phyloP scores from a whole-genome alignment of 2,113 vertebrate species.

The Lampris megalopsis region DNA sequence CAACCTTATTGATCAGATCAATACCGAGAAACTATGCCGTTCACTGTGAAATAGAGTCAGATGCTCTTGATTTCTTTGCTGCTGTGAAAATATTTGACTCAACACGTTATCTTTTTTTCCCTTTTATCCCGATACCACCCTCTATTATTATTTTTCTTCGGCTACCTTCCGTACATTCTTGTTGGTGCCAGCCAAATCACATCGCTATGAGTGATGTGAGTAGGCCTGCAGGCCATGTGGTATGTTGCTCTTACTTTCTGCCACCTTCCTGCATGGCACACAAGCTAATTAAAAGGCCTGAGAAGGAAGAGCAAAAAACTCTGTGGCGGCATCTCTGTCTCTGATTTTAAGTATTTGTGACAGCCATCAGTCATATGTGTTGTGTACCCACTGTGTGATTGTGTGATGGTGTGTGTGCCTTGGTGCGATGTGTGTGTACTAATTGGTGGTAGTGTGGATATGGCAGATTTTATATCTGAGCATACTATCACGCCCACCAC shows the following conservation, averaged over 20 bases:
- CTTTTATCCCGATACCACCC: not conserved
- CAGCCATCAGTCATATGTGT: slow-evolving; percentile 53
- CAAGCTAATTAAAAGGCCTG: slow-evolving; percentile 33
- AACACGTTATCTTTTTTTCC: slow-evolving; percentile 11
- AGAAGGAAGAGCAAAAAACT: not conserved
- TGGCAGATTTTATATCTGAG: slow-evolving; percentile 44
- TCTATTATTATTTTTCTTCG: slow-evolving; percentile 11
- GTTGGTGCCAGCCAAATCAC: slow-evolving; percentile 32
- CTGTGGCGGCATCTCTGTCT: slow-evolving; percentile 22
- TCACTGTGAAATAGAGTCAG: slow-evolving; percentile 24
- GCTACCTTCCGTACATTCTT: slow-evolving; percentile 18
- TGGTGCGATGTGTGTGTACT: slow-evolving; percentile 19
- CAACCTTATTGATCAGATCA: slow-evolving; percentile 28
- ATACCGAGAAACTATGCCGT: slow-evolving; percentile 6
- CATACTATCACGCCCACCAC: slow-evolving; percentile 39
- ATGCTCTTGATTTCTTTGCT: not conserved
- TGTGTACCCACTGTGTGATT: slow-evolving; percentile 29
- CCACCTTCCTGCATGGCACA: not conserved
- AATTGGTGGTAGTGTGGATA: slow-evolving; percentile 49
- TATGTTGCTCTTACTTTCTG: not conserved
- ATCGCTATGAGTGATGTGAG: slow-evolving; percentile 5
- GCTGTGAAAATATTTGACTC: slow-evolving; percentile 14
- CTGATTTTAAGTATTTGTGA: slow-evolving; percentile 54
- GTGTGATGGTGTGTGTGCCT: slow-evolving; percentile 34
- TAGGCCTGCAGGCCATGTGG: not conserved